phyloP scores from a whole-genome alignment of 1,140 invertebrate genomes.

The Drosophila kurseongensis region DNA sequence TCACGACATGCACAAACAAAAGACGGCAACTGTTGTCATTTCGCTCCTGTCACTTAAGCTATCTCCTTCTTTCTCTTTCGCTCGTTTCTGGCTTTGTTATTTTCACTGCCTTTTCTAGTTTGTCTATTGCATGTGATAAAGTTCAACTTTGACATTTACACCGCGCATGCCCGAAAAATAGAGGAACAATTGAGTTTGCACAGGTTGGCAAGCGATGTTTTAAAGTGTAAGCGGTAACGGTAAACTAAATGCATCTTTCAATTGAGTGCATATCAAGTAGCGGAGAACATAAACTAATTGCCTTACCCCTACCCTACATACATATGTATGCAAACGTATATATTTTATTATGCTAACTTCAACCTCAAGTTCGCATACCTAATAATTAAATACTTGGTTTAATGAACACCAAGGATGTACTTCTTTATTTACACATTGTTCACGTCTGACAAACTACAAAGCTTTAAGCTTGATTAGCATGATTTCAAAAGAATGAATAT shows the following conservation, averaged over 20 bases:
- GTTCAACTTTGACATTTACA: constrained; percentile 74
- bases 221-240: constrained; percentile 1
- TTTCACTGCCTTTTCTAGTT: constrained; percentile 4
- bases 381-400: background rate
- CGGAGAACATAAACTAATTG: constrained; percentile 17
- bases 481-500: too few species aligned
- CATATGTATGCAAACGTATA: background rate
- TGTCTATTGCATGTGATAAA: constrained; percentile 33
- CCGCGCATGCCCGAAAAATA: constrained; percentile 23
- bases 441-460: too few species aligned
- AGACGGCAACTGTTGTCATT: constrained; percentile 29
- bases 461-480: too few species aligned
- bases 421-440: background rate
- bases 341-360: background rate
- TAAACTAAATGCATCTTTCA: constrained; percentile 13
- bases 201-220: constrained; percentile 3
- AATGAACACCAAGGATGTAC: background rate
- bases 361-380: background rate
- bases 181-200: constrained; percentile 13
- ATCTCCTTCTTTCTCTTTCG: background rate
- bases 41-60: constrained; percentile 10
- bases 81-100: constrained; percentile 5
- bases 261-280: constrained; percentile 11
- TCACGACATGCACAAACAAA: constrained; percentile 44
- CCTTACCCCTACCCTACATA: background rate